These are phyloP conservation scores for Calosoma granatense DNA, from an alignment of 1,140 invertebrate species.

Conservation along the genomic window DNA sequence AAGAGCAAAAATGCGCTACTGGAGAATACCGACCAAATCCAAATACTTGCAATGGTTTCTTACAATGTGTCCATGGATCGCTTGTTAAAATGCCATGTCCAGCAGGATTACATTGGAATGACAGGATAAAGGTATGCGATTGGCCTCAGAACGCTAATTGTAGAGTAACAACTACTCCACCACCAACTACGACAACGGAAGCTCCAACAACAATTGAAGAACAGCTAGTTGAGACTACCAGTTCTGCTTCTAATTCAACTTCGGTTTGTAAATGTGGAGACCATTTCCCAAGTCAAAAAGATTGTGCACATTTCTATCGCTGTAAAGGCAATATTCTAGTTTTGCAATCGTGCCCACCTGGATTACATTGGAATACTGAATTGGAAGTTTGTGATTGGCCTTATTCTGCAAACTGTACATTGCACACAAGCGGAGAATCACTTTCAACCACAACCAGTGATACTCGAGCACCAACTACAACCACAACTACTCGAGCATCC, in stretches of 20 bases:
- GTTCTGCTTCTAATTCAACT: neutral
- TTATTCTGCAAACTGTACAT: neutral
- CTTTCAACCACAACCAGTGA: neutral
- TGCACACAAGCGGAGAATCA: neutral
- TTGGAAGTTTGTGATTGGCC: neutral
- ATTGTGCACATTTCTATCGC: neutral
- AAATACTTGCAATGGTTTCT: neutral
- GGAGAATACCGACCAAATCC: neutral
- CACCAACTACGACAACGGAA: neutral
- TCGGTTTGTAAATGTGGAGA: neutral
- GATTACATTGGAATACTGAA: slow-evolving; percentile 1
- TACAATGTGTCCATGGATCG: neutral
- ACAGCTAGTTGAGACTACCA: neutral
- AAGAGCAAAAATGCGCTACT: neutral
- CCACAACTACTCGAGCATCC: neutral
- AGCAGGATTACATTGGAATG: neutral
- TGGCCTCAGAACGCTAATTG: slow-evolving; percentile 17
- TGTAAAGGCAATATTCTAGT: neutral
- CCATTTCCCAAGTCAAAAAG: neutral
- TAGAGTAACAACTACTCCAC: slow-evolving; percentile 9
- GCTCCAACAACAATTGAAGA: neutral
- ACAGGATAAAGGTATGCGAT: neutral
- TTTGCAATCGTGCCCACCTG: neutral
- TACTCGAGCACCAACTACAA: neutral
- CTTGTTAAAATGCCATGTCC: neutral